These are phyloP conservation scores for Periplaneta americana DNA, from an alignment of 1,140 invertebrate genomes.

Conservation along the genomic window DNA sequence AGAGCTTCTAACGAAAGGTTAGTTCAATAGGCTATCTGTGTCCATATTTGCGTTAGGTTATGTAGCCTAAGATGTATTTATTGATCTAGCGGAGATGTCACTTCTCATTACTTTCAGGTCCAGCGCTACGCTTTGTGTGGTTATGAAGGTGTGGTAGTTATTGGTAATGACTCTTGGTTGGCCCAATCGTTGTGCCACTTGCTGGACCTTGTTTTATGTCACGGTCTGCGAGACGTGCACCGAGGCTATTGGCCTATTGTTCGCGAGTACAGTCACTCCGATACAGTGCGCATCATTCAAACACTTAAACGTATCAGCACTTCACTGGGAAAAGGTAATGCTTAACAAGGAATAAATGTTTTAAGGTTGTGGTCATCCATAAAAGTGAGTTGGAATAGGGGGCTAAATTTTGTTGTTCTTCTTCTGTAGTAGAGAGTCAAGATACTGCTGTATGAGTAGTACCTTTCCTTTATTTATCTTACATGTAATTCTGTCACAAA, in stretches of 20 bases:
- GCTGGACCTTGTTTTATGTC: slow-evolving; percentile 40
- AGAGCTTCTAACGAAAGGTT: neutral
- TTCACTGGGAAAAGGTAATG: slow-evolving; percentile 42
- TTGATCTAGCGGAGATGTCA: too few species aligned
- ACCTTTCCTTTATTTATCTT: too few species aligned
- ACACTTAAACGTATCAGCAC: slow-evolving; percentile 40
- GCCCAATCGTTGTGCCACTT: slow-evolving; percentile 34
- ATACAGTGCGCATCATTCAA: slow-evolving; percentile 41
- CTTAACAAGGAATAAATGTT: too few species aligned
- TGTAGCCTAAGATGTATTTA: too few species aligned
- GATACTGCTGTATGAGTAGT: too few species aligned
- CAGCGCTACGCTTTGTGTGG: slow-evolving; percentile 6
- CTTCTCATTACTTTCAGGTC: too few species aligned
- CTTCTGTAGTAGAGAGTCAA: too few species aligned
- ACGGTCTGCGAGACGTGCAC: slow-evolving; percentile 39
- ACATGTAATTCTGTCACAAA: too few species aligned
- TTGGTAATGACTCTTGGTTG: slow-evolving; percentile 42
- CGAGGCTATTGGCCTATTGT: slow-evolving; percentile 52
- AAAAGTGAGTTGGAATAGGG: too few species aligned
- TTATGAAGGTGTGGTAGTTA: slow-evolving; percentile 38
- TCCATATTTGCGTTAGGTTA: too few species aligned
- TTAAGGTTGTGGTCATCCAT: too few species aligned
- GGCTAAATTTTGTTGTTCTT: too few species aligned
- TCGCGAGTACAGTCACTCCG: slow-evolving; percentile 47
- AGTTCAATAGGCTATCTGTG: neutral